Conservation (phyloP, 2,797 vertebrate genomes). For the Morelia viridis region DNA sequence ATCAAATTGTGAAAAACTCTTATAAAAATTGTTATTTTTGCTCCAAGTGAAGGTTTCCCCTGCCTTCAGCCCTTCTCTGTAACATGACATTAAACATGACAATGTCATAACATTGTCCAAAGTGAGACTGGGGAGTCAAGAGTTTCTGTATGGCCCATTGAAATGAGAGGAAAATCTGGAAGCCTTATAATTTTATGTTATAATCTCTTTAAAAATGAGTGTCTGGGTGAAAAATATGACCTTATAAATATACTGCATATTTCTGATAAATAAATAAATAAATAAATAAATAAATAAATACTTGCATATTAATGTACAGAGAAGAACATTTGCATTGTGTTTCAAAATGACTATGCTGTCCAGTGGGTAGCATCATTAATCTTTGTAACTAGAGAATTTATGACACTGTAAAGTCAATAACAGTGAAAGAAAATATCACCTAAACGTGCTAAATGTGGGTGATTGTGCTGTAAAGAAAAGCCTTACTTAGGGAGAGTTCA, state of each 20-base stretch:
- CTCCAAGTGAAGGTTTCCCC: conserved; percentile 40
- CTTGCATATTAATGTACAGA: background rate
- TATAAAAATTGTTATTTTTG: conserved; percentile 45
- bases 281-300: background rate
- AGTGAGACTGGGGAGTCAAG: conserved; percentile 49
- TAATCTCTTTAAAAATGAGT: background rate
- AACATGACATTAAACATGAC: conserved; percentile 33
- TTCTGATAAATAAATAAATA: background rate
- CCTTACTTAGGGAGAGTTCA: background rate
- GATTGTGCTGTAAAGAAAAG: background rate
- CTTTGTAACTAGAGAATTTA: background rate
- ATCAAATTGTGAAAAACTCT: background rate
- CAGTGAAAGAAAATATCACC: background rate
- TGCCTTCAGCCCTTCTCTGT: conserved; percentile 20
- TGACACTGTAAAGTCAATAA: background rate
- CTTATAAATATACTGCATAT: background rate
- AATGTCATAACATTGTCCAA: conserved; percentile 55
- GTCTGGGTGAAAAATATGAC: background rate
- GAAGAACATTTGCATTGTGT: background rate
- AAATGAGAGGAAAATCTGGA: conserved; percentile 27
- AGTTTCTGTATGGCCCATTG: conserved; percentile 40
- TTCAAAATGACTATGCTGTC: background rate
- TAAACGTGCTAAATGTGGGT: background rate
- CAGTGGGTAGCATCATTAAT: background rate
- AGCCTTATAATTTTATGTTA: conserved; percentile 37